Evolutionary conservation across 1,140 invertebrate genomes (phyloP), one percentile per base, ranked within the genome.

Genomic region (Drosophila oshimai): DNA sequence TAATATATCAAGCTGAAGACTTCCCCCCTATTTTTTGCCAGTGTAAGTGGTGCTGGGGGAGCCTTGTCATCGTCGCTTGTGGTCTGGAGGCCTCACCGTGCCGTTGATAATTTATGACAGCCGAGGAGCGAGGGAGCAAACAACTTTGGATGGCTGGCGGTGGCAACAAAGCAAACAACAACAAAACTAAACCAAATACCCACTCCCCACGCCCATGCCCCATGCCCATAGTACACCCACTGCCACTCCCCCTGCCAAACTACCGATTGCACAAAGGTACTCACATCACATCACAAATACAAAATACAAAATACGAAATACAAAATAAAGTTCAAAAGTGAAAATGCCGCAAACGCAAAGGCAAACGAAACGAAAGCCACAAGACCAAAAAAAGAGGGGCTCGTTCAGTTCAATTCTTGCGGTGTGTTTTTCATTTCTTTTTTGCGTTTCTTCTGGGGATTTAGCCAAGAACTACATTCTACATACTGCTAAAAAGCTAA

Each of bases 81-180:
- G 49, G 28, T 57, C 28, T 45, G 60, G 57, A n/a, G n/a, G n/a
- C n/a, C n/a, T n/a, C n/a, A n/a, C n/a, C n/a, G n/a, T n/a, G n/a
- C 34, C 49, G 55, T 41, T 79, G 75, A 84, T 84, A 86, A 84
- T 84, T 84, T 84, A 84, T 86, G 79, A 86, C 75, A 84, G 70
- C 58, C 53, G 22, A 15, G 62, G n/a, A 41, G 34, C 13, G 42
- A 26, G 34, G 37, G 28, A 50, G 58, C 58, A 69, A 83, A 73
- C 55, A 76, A 12, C 17, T 26, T 44, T n/a, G 26, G 17, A n/a
- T 39, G 49, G 53, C 15, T 33, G 53, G 55, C 64, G 49, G 34
- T 68, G 58, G 60, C 60, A 39, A 49, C 69, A 76, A 75, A 72
- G 72, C 74, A 78, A 74, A 78, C 42, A 83, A 34, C 37, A 61